Evolutionary conservation across 2,888 invertebrate genomes (phyloP), one percentile per base, ranked within the genome.

Genomic region (Teinopalpus imperialis): DNA sequence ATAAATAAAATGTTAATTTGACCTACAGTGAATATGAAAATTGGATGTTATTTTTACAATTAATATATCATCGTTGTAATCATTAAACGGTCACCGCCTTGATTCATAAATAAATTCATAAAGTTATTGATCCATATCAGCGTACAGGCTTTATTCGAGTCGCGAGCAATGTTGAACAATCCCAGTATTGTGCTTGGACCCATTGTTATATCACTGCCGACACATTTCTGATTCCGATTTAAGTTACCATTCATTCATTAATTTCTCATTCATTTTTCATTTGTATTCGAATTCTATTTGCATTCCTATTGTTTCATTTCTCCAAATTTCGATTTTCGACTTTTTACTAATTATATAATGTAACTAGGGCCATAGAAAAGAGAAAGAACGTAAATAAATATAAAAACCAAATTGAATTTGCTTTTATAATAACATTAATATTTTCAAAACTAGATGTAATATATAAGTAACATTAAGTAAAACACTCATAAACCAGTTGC

Each of bases 21-120:
- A 37, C 46, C 37, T 23, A 45, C 36, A 45, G 26, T 46, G 32
- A 34, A 40, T 26, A 31, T 32, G 24, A 24, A 41, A 32, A 32
- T 9, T 41, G 10, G 9, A 34, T 34, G 32, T 42, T 27, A 16
- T 30, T 21, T 8, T 43, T 36, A 30, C 43, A 43, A 14, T 30
- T 23, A 36, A 23, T 36, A 7, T 34, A 21, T 21, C 9, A 20
- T 43, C 23, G 8, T 21, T 13, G 13, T 43, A 26, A 35, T 23
- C 10, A 36, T 20, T 35, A 43, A 36, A 35, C 21, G 29, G 29
- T 36, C 29, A n/a, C 32, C n/a, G 21, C 21, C 34, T 34, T 29
- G 27, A 27, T 20, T 34, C 13, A 24, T 18, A 13, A 29, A 14
- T 10, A 14, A 27, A 21, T 21, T 43, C 27, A 35, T 35, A 13